Base-by-base conservation (phyloP, 2,888 invertebrate genomes). In the Synergus laeviventris region DNA sequence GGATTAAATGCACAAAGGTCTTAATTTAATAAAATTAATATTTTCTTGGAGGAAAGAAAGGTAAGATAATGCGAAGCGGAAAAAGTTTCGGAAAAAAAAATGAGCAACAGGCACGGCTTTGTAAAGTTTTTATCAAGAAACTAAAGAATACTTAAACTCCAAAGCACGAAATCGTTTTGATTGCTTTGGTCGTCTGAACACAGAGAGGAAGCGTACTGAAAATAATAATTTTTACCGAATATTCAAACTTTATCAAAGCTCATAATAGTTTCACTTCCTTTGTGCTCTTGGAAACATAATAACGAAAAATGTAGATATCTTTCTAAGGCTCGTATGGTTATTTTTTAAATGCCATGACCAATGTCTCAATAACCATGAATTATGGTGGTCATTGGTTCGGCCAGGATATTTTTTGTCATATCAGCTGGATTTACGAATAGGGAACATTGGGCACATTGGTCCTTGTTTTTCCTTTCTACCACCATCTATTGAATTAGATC, bases 51-150 rank as follows among this genome's bases (percentile, higher is more conserved):
- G 12, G 2, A 24, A 59, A 59, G 12, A 56, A 24, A 24, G 12
- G 59, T 21, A 24, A 14, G 12, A 59, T 21, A 24, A 14, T 59
- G 24, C 21, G 59, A 18, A 24, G 7, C 24, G 12, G 24, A 24
- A 59, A 24, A 59, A 59, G 59, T 59, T 21, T 24, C 7, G 59
- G 12, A 14, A 59, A 59, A 59, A 59, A 59, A 14, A 24, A 59
- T 59, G 14, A 59, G 59, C 59, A 59, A 59, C 24, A 59, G 24
- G 24, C 21, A 59, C 5, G 56, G 24, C 59, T 59, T 59, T 59
- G 59, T 24, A 24, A 59, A 59, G 59, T 24, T 59, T 59, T 59
- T 24, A 24, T 14, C 3, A 59, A 24, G 24, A 12, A 59, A 59
- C 24, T 59, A 5, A 54, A 54, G 21, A 59, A 14, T 59, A 59